phyloP scores from a whole-genome alignment of 2,113 vertebrate genomes.

The Anolis carolinensis region DNA sequence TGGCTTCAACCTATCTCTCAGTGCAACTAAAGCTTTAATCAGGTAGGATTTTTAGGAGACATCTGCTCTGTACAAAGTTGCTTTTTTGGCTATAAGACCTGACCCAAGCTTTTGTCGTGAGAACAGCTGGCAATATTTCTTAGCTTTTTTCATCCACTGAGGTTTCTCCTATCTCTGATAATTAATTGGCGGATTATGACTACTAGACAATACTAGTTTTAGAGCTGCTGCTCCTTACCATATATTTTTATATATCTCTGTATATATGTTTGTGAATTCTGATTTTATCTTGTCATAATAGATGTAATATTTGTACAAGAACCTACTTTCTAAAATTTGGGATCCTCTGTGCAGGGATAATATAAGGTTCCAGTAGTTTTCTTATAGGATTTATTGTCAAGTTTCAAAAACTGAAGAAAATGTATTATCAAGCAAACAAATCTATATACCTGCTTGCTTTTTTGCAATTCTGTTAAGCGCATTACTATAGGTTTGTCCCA shows the following conservation, averaged over 20 bases:
- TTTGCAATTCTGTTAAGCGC: too few relatives aligned
- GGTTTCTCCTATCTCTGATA: neutral
- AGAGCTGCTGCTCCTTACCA: neutral
- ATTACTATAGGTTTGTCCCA: too few relatives aligned
- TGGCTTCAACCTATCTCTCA: too few relatives aligned
- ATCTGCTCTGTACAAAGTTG: too few relatives aligned
- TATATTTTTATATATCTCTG: neutral
- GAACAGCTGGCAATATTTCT: neutral
- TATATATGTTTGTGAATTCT: constrained; percentile 22
- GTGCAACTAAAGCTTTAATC: too few relatives aligned
- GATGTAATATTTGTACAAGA: constrained; percentile 1
- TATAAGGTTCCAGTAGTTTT: neutral
- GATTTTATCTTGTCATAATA: constrained; percentile 7
- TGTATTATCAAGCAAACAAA: neutral
- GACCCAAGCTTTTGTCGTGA: neutral
- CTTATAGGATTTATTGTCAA: neutral
- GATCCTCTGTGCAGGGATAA: neutral
- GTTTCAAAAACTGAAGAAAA: neutral
- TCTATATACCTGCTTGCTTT: neutral
- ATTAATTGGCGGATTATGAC: neutral
- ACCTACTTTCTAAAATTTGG: neutral
- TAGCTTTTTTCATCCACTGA: neutral
- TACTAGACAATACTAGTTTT: neutral
- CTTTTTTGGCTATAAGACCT: neutral
- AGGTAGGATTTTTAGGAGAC: too few relatives aligned